Conservation (phyloP, 2,797 vertebrate genomes). For the Danio jaintianensis region DNA sequence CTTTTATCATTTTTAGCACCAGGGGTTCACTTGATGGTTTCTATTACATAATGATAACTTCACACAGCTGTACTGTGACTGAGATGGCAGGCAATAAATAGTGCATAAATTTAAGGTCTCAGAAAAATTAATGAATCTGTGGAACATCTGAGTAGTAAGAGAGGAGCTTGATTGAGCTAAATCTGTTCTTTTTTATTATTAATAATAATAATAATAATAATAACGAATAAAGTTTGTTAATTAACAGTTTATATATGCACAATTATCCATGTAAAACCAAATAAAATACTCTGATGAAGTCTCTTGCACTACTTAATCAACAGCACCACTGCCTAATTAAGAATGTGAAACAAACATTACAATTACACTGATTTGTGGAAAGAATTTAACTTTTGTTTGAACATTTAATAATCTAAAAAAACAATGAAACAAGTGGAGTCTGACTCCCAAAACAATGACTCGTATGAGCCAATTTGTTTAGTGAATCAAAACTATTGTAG, state of each 20-base stretch:
- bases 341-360: background rate
- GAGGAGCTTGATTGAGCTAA: background rate
- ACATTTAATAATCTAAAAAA: background rate
- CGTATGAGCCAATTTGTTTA: background rate
- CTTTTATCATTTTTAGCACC: slow-evolving; percentile 38
- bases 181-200: background rate
- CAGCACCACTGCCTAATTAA: background rate
- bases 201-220: too few species aligned
- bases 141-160: slow-evolving; percentile 30
- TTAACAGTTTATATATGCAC: background rate
- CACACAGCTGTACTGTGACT: slow-evolving; percentile 61
- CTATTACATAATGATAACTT: slow-evolving; percentile 55
- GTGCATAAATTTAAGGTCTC: slow-evolving; percentile 38
- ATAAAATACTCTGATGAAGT: background rate
- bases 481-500: too few species aligned
- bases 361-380: background rate
- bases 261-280: background rate
- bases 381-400: background rate
- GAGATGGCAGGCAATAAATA: slow-evolving; percentile 51
- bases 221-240: background rate
- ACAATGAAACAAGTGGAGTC: background rate
- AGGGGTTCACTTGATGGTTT: slow-evolving; percentile 54
- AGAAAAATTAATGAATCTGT: slow-evolving; percentile 13
- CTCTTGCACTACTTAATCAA: background rate
- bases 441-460: background rate